These are phyloP conservation scores for Phalera bucephala DNA, from an alignment of 2,888 invertebrate species.

Conservation along the genomic window DNA sequence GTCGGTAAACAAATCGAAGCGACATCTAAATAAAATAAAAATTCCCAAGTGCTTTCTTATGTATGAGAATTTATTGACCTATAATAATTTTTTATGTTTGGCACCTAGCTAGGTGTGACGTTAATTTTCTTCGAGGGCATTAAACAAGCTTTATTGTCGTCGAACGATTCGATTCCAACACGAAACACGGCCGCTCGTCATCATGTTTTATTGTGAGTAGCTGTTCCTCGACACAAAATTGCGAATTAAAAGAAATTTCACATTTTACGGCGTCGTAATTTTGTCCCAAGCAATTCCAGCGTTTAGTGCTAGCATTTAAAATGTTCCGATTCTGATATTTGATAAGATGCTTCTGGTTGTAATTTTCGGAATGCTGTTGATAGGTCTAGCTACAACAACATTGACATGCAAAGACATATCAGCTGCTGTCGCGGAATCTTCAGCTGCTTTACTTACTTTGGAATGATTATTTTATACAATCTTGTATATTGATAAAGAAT, in stretches of 20 bases:
- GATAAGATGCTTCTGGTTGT: conserved; percentile 33
- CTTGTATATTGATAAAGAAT: no score
- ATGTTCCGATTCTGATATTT: conserved; percentile 46
- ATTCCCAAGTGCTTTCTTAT: conserved; percentile 40
- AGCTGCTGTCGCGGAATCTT: not conserved
- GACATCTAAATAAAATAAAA: conserved; percentile 14
- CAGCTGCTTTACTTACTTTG: not conserved
- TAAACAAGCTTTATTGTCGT: conserved; percentile 56
- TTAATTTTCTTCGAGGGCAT: conserved; percentile 60
- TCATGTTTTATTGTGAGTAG: conserved; percentile 59
- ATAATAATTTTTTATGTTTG: conserved; percentile 51
- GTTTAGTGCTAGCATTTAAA: conserved; percentile 52
- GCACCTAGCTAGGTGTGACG: conserved; percentile 50
- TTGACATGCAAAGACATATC: not conserved
- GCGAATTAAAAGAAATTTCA: conserved; percentile 64
- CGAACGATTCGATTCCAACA: conserved; percentile 49
- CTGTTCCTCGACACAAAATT: conserved; percentile 56
- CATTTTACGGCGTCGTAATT: conserved; percentile 60
- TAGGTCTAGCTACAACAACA: no score
- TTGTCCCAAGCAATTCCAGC: conserved; percentile 49
- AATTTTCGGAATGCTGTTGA: conserved; percentile 14
- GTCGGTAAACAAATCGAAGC: not conserved
- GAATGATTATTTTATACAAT: no score
- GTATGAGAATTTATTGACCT: conserved; percentile 47
- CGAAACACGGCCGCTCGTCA: conserved; percentile 41